Conservation (phyloP, 2,888 invertebrate genomes). For the Nephrotoma guestfalica region DNA sequence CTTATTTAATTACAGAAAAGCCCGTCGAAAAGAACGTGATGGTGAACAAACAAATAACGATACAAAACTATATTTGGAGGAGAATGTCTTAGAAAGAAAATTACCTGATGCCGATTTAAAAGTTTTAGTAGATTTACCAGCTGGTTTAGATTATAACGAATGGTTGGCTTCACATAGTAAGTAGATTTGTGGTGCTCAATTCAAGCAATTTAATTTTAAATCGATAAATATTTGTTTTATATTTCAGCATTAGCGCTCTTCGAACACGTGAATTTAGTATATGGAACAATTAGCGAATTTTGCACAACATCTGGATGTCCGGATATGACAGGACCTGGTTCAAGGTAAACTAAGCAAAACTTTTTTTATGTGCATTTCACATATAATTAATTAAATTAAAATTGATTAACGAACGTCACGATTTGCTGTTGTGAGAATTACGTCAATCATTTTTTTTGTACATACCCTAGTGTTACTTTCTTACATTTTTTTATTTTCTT, state of each 20-base stretch:
- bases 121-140: slow-evolving; percentile 86
- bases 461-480: neutral
- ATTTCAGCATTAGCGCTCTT: slow-evolving; percentile 84
- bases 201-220: neutral
- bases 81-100: slow-evolving; percentile 84
- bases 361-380: neutral
- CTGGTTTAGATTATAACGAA: slow-evolving; percentile 94
- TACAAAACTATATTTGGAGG: slow-evolving; percentile 90
- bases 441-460: neutral
- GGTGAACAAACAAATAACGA: slow-evolving; percentile 61
- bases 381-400: slow-evolving; percentile 1
- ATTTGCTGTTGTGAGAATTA: neutral
- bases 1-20: slow-evolving; percentile 59
- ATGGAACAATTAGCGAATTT: slow-evolving; percentile 97
- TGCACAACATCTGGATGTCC: slow-evolving; percentile 92
- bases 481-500: neutral
- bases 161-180: slow-evolving; percentile 98
- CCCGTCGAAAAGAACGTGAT: slow-evolving; percentile 92
- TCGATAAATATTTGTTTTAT: too few relatives aligned
- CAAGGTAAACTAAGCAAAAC: slow-evolving; percentile 45
- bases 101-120: slow-evolving; percentile 89
- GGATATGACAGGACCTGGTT: slow-evolving; percentile 93
- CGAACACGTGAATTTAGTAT: slow-evolving; percentile 96
- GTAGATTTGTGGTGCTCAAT: slow-evolving; percentile 23
- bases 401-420: slow-evolving; percentile 2